Evolutionary conservation across 2,113 vertebrate species (phyloP).

Genomic region (Protobothrops mucrosquamatus): DNA sequence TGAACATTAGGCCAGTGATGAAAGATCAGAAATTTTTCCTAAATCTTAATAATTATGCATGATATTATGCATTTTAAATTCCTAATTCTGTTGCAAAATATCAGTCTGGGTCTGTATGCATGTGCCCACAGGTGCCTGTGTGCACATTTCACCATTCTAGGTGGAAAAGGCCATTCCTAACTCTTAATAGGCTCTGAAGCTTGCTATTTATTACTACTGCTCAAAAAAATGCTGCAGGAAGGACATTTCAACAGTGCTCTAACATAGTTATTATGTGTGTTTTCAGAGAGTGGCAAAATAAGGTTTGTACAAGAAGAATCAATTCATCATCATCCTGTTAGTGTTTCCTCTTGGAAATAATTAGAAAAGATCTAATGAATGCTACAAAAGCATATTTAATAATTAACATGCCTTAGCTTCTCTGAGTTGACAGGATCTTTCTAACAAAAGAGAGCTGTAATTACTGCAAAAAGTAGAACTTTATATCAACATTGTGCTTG

Average conservation of each 20-base stretch:
- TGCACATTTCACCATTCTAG: constrained; percentile 13
- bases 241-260: constrained; percentile 19
- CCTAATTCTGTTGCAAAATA: constrained; percentile 21
- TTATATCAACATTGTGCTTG: background rate
- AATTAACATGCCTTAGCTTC: constrained; percentile 15
- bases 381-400: background rate
- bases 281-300: constrained; percentile 6
- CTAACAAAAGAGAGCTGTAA: background rate
- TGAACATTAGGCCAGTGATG: background rate
- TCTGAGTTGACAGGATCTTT: background rate
- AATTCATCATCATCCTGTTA: background rate
- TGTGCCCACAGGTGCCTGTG: constrained; percentile 4
- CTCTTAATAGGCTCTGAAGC: constrained; percentile 43
- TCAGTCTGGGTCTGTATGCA: constrained; percentile 27
- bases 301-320: constrained; percentile 5
- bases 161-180: constrained; percentile 32
- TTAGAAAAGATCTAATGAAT: background rate
- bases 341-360: background rate
- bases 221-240: background rate
- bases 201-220: constrained; percentile 27
- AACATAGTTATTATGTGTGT: constrained; percentile 25
- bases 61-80: background rate
- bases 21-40: background rate
- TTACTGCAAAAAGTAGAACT: background rate
- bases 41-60: background rate